Evolutionary conservation across 2,113 vertebrate species (phyloP), one percentile per base, ranked within the genome.

Genomic region (Prionailurus viverrinus): DNA sequence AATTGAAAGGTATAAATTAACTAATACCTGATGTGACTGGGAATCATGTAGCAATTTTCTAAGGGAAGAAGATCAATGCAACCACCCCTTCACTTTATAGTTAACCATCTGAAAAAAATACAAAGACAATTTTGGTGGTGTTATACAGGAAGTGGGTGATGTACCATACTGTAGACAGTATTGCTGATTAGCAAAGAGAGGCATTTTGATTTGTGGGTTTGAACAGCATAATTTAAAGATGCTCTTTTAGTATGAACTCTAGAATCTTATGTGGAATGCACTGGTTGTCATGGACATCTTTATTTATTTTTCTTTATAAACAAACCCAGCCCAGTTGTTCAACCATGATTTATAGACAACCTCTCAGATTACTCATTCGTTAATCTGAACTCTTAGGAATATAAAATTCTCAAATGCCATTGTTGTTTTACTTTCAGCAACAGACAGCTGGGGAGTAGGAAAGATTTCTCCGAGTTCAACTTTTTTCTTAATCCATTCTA

Each of bases 251-350:
- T 83, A 36, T 66, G 51, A 83, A 86, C 85, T 51, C 48, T 55
- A 86, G 15, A 73, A 87, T 80, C 78, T 71, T 88, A 41, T 15
- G 29, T 90, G 65, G 92, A 95, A 83, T 14, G 18, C 48, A n/a
- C 73, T 92, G 27, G 84, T 95, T 95, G 91, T 36, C 84, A 93
- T 73, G 89, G 88, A 76, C 53, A 94, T 51, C 63, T 93, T 96
- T 83, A 85, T 78, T 97, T 97, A 69, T 80, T 95, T 91, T 83
- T 95, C 80, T 93, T 80, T 51, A 39, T 79, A 89, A 91, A 95
- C 79, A 97, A 96, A 74, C 39, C 39, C 61, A 89, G 29, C 48
- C 82, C 73, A 80, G 45, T 93, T 89, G 14, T 82, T 95, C 78
- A 74, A 27, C 53, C 89, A n/a, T 95, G 48, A 89, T 81, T 94